Evolutionary conservation across 2,888 invertebrate genomes (phyloP).

Genomic region (Chymomyza caudatula): DNA sequence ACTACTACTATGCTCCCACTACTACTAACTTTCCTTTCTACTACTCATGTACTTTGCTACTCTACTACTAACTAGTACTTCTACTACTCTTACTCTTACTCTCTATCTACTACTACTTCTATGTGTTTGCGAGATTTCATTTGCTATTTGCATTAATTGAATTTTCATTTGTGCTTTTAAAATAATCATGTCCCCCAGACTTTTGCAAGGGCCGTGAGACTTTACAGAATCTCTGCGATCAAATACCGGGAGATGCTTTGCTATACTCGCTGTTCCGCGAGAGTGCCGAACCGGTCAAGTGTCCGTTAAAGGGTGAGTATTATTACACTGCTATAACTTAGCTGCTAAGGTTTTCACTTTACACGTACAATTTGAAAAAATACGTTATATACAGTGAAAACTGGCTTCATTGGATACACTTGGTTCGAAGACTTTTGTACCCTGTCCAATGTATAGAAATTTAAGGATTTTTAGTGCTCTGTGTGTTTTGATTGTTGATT

Average conservation of each 20-base stretch:
- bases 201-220: constrained; percentile 81
- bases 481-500: too few relatives aligned
- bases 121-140: constrained; percentile 46
- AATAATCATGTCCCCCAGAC: constrained; percentile 79
- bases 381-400: too few relatives aligned
- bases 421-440: too few relatives aligned
- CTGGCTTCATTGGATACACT: too few relatives aligned
- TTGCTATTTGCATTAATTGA: constrained; percentile 78
- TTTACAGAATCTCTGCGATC: constrained; percentile 88
- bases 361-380: not conserved
- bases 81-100: constrained; percentile 15
- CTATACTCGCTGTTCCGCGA: constrained; percentile 94
- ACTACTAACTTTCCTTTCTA: constrained; percentile 34
- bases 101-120: constrained; percentile 27
- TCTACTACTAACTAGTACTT: constrained; percentile 2
- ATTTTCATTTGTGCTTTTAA: constrained; percentile 72
- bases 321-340: not conserved
- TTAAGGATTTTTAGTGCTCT: too few relatives aligned
- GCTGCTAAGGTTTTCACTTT: not conserved
- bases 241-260: constrained; percentile 92
- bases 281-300: constrained; percentile 91
- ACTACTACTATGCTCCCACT: constrained; percentile 21
- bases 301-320: constrained; percentile 83
- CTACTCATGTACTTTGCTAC: constrained; percentile 23
- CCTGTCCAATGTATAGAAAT: too few relatives aligned